Evolutionary conservation across 2,113 vertebrate genomes (phyloP).

Genomic region (Todiramphus saurophagus): DNA sequence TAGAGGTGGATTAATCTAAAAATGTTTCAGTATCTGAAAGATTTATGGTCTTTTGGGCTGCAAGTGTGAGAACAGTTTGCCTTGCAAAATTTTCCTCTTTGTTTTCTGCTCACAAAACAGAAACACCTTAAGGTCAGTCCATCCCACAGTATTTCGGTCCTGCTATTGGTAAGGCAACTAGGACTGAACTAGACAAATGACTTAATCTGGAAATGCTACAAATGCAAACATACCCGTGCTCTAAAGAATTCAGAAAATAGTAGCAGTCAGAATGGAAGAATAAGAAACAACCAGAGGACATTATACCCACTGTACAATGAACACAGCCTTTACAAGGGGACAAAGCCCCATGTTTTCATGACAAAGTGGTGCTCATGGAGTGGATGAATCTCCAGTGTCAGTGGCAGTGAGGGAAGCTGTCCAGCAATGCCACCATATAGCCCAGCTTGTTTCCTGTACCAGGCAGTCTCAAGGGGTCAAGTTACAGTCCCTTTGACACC

Average conservation of each 20-base stretch:
- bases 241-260: neutral
- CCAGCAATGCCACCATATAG: neutral
- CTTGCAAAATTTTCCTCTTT: neutral
- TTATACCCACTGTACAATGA: neutral
- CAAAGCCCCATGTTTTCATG: neutral
- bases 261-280: neutral
- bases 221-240: neutral
- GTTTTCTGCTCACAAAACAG: neutral
- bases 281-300: neutral
- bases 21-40: neutral
- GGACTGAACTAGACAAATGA: neutral
- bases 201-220: neutral
- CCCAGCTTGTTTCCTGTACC: neutral
- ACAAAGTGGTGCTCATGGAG: neutral
- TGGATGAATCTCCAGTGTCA: neutral
- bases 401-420: neutral
- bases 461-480: neutral
- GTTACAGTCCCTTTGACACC: neutral
- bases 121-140: neutral
- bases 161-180: neutral
- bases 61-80: neutral
- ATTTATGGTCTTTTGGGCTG: neutral
- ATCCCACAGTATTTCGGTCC: neutral
- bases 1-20: neutral
- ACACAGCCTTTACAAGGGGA: neutral